phyloP scores from a whole-genome alignment of 2,797 vertebrate species.

The Falco biarmicus region DNA sequence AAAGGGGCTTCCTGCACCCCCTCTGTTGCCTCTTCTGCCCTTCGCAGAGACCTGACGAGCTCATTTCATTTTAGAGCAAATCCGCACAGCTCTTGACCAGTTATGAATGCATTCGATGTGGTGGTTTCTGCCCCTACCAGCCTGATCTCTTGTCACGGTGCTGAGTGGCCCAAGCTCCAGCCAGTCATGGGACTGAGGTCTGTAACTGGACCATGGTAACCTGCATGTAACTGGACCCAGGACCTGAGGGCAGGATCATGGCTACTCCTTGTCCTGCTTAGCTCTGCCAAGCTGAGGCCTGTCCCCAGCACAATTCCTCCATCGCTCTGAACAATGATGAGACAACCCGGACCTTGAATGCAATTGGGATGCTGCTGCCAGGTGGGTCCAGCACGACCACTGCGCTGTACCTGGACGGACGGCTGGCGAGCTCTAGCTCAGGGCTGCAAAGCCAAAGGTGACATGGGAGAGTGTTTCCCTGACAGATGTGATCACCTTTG shows the following conservation, averaged over 20 bases:
- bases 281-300: background rate
- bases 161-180: background rate
- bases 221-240: background rate
- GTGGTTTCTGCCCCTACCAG: background rate
- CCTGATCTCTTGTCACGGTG: background rate
- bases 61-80: background rate
- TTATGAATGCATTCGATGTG: rapidly evolving
- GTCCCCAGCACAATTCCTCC: background rate
- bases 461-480: background rate
- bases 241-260: background rate
- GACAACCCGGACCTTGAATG: background rate
- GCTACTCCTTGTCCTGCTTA: background rate
- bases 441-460: background rate
- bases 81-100: background rate
- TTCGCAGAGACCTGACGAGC: background rate
- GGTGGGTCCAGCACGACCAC: too few relatives aligned
- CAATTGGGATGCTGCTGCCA: background rate
- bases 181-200: background rate
- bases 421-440: background rate
- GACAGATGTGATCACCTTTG: background rate
- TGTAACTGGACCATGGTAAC: background rate
- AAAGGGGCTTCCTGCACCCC: background rate
- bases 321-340: background rate
- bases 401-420: background rate
- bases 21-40: background rate